Evolutionary conservation across 1,140 invertebrate species (phyloP).

Genomic region (Hylyphantes graminicola): DNA sequence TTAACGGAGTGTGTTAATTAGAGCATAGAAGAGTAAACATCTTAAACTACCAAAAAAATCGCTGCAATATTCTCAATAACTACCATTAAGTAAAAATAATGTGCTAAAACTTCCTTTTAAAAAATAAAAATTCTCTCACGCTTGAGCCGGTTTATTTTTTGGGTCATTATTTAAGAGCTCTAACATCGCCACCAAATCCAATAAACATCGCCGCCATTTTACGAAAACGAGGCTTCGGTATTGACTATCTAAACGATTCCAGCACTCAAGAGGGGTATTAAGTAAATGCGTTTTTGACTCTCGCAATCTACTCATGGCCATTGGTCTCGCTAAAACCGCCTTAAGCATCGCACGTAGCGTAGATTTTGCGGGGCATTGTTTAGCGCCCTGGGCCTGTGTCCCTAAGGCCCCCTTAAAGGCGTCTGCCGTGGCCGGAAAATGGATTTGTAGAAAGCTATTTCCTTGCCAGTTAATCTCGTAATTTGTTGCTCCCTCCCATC

Average conservation of each 20-base stretch:
- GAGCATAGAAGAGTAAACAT: no score
- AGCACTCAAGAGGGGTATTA: slow-evolving; percentile 44
- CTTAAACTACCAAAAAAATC: no score
- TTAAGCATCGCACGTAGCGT: slow-evolving; percentile 41
- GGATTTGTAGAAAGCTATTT: slow-evolving; percentile 59
- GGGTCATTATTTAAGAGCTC: not conserved
- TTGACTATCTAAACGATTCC: slow-evolving; percentile 35
- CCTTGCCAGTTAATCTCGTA: slow-evolving; percentile 58
- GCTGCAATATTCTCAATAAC: no score
- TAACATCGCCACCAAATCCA: slow-evolving; percentile 22
- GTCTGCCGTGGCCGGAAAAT: slow-evolving; percentile 53
- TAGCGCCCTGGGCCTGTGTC: slow-evolving; percentile 10
- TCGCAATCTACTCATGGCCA: slow-evolving; percentile 46
- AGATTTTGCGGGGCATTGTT: slow-evolving; percentile 48
- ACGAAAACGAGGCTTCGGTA: slow-evolving; percentile 16
- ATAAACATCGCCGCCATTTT: slow-evolving; percentile 46
- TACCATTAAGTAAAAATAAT: no score
- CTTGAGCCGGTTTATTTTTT: not conserved
- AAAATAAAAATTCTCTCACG: slow-evolving; percentile 12
- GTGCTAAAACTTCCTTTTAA: no score
- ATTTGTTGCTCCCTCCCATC: slow-evolving; percentile 52
- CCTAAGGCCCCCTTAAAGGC: slow-evolving; percentile 43
- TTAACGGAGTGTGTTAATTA: no score
- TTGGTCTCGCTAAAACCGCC: slow-evolving; percentile 45
- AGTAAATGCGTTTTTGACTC: slow-evolving; percentile 55